Evolutionary conservation across 1,140 invertebrate species (phyloP), one percentile per base, ranked within the genome.

Genomic region (Caerostris extrusa): DNA sequence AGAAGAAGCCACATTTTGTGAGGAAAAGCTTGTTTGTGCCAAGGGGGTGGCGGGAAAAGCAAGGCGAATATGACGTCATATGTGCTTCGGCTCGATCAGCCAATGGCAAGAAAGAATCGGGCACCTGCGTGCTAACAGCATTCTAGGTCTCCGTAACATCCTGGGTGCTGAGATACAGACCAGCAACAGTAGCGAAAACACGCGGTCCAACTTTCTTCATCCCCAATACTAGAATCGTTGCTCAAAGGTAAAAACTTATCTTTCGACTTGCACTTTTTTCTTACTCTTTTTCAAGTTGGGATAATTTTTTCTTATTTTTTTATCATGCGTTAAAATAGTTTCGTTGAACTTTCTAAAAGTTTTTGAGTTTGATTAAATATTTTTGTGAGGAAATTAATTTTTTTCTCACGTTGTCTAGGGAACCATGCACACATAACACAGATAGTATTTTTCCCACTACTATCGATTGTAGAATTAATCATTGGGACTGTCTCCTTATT

Each of bases 361-460:
- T 91, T 50, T 82, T 91, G 17, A n/a, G 57, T n/a, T 90, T 90
- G n/a, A 56, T 67, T 12, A 58, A 12, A 34, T 50, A 88, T 12
- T 56, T n/a, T 34, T 56, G 12, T 6, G 12, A 81, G 53, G 6
- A 77, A 82, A 81, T 55, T 4, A 19, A 34, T 58, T 58, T 50
- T 93, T 71, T 85, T 87, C 7, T 60, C 8, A 57, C 91, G 91
- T 93, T 93, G 91, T 87, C 91, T 77, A 64, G 91, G 91, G 91
- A 93, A 93, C 91, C 83, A 87, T 17, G 91, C 64, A 87, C 64
- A 58, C 82, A 93, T 83, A 93, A 93, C 91, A 93, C 64, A 93
- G 61, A 67, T 83, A 93, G 53, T 93, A 87, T 86, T 93, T 34
- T 87, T 87, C 91, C 34, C 91, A 85, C 34, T 87, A 71, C 61